Base-by-base conservation (phyloP, 2,113 vertebrate genomes). In the Clarias magur region DNA sequence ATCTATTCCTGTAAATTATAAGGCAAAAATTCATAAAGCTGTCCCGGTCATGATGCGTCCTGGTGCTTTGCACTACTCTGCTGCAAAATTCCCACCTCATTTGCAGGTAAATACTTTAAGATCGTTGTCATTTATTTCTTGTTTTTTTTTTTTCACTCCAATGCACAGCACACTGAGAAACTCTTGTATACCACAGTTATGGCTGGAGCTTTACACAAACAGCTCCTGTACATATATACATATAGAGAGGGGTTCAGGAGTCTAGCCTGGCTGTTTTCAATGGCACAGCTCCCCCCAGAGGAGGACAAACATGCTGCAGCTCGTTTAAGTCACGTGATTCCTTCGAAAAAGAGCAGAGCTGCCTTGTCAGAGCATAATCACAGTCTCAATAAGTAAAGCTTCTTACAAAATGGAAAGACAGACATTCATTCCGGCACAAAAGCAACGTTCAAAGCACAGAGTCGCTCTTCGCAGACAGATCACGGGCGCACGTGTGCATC, bases 211-310 rank as follows among this genome's bases (percentile, higher is more conserved):
- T 38, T 38, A 30, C 25, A 38, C 48, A 85, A 85, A 89, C 84
- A 62, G 81, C 48, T 80, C 62, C 38, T 82, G 79, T 59, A 27
- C 60, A 42, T 59, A 84, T 5, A 38, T 38, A 38, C 34, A 86
- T 48, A 38, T 68, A 80, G 25, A 62, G 76, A 85, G 56, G 82
- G 80, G 57, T 54, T 38, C 62, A 19, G 42, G 23, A 48, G 38
- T 17, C 21, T n/a, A 13, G 4, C 30, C 23, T 63, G 30, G 15
- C 21, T 16, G 82, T 90, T 84, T 53, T 76, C 83, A 83, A 87
- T 88, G 67, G 48, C 86, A 92, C 86, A 93, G 85, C 93, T 60
- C 92, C 93, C 84, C 91, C 90, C 91, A 87, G 59, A 91, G 93
- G 91, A 42, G 15, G 8, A 3, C 0, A 0, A 1, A 2, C 70